Conservation (phyloP, 2,888 invertebrate species). For the Noctua fimbriata region DNA sequence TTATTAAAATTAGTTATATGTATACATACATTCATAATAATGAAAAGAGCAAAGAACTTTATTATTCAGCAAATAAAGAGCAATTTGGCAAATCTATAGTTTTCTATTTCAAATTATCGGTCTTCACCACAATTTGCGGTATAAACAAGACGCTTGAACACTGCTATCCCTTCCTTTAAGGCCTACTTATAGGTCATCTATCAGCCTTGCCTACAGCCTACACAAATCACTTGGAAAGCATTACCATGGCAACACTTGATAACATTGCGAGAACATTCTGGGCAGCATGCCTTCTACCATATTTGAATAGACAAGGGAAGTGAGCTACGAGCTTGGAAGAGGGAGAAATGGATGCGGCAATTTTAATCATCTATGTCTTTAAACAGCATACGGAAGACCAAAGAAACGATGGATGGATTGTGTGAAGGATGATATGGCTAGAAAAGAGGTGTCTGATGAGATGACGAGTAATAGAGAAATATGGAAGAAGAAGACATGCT, state of each 20-base stretch:
- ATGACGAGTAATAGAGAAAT: neutral
- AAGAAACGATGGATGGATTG: neutral
- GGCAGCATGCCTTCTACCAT: conserved; percentile 56
- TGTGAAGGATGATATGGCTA: neutral
- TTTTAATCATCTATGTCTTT: neutral
- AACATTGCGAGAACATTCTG: conserved; percentile 39
- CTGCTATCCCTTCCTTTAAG: neutral
- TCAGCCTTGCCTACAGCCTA: conserved; percentile 15
- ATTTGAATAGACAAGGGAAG: conserved; percentile 63
- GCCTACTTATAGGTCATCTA: conserved; percentile 12
- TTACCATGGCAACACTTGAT: conserved; percentile 34
- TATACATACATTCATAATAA: neutral
- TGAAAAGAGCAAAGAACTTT: neutral
- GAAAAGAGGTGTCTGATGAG: neutral
- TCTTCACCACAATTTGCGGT: conserved; percentile 35
- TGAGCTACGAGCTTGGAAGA: neutral
- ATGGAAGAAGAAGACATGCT: neutral
- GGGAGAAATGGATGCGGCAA: conserved; percentile 15
- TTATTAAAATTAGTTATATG: too few species aligned
- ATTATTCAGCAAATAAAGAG: too few species aligned
- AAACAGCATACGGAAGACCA: neutral
- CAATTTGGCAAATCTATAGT: neutral
- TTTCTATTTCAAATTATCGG: conserved; percentile 50
- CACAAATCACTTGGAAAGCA: conserved; percentile 21
- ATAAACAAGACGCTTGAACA: neutral